Evolutionary conservation across 2,797 vertebrate species (phyloP), one percentile per base, ranked within the genome.

Genomic region (Triplophysa bombifrons): DNA sequence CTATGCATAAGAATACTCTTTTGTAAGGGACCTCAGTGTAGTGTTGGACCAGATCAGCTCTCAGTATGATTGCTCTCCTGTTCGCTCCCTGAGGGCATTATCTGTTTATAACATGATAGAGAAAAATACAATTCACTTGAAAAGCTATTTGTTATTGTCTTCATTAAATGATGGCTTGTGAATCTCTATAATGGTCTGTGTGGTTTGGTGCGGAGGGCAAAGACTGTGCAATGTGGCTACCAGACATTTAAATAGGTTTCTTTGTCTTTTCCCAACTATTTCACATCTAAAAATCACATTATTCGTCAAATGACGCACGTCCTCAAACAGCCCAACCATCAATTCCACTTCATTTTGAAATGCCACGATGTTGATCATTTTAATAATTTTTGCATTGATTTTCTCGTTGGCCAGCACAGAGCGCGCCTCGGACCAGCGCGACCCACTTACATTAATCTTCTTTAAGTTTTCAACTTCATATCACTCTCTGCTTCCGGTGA

Each of bases 391-490:
- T 86, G 71, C 81, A 86, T 86, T 80, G 81, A 86, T 86, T 86
- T 82, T 50, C 75, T 81, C 34, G 51, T 46, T 79, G 76, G 64
- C 78, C 72, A 74, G 83, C 74, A 64, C 74, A 74, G 50, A 64
- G 73, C 73, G 78, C 41, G 70, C 68, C 44, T 72, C 74, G 69
- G 75, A 74, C 82, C 64, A 46, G 63, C 14, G 90, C 86, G 90
- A 92, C 92, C 90, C 90, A 92, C 85, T 92, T 92, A 89, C 83
- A 92, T 91, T 90, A 74, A 91, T 91, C 90, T 87, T 88, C 84
- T 84, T 89, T 88, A 86, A 87, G 87, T 82, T 86, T 63, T 90
- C 86, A 82, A 85, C 85, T 86, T 84, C 82, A 82, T 89, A 87
- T 90, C 90, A 88, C 89, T 87, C 88, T 85, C 74, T 61, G 78